Conservation (phyloP, 2,797 vertebrate species). For the Platalea minor region DNA sequence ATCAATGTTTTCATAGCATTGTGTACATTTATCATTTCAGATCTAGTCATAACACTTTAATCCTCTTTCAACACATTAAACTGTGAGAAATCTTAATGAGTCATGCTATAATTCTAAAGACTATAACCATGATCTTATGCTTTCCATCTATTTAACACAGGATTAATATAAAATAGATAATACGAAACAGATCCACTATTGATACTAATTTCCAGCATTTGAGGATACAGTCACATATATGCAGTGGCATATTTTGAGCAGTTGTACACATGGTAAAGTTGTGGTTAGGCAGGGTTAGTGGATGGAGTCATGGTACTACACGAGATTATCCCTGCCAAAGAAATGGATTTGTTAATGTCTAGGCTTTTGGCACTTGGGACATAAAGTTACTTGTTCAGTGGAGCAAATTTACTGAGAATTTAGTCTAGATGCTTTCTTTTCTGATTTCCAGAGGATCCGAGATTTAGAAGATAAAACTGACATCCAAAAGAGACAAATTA, state of each 20-base stretch:
- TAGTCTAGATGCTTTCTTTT: not conserved
- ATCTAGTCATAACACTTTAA: not conserved
- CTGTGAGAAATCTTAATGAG: not conserved
- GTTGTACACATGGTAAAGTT: not conserved
- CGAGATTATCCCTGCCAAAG: not conserved
- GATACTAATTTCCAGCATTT: not conserved
- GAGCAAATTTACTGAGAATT: not conserved
- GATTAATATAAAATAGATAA: not conserved
- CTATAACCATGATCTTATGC: not conserved
- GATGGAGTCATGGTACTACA: not conserved
- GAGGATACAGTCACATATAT: not conserved
- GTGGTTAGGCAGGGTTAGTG: not conserved
- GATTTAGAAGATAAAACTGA: slow-evolving; percentile 99
- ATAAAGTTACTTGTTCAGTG: not conserved
- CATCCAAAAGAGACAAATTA: slow-evolving; percentile 98
- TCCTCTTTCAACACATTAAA: not conserved
- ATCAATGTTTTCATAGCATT: not conserved
- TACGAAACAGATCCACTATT: not conserved
- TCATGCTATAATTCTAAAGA: not conserved
- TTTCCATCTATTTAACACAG: not conserved
- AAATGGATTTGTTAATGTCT: not conserved
- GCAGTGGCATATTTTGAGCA: not conserved
- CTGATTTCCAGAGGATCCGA: slow-evolving; percentile 88
- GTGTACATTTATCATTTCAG: not conserved
- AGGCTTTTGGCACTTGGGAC: not conserved